phyloP scores from a whole-genome alignment of 1,140 invertebrate genomes.

The Papilio helenus region DNA sequence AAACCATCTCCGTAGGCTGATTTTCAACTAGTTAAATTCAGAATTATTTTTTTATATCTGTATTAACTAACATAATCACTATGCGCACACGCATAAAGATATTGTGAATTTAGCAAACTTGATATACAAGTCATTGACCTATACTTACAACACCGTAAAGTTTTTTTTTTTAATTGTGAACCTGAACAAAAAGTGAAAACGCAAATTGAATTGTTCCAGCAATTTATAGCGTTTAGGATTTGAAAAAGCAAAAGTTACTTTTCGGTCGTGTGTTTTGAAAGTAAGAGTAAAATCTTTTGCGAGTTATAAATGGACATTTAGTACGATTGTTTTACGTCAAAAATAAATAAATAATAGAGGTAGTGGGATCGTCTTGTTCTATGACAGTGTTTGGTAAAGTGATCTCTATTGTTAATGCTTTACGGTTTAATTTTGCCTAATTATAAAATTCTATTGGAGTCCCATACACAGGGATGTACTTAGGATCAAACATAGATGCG shows the following conservation, averaged over 20 bases:
- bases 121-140: not conserved
- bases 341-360: not conserved
- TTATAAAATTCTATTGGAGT: too few species aligned
- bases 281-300: not conserved
- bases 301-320: not conserved
- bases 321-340: not conserved
- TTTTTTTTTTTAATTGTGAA: not conserved
- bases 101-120: not conserved
- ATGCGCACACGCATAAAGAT: not conserved
- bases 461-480: not conserved
- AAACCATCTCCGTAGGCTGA: too few species aligned
- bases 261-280: not conserved
- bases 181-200: not conserved
- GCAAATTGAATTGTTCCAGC: not conserved
- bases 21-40: too few species aligned
- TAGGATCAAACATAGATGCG: not conserved
- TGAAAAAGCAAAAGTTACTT: not conserved
- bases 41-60: too few species aligned
- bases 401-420: not conserved
- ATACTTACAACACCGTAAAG: not conserved
- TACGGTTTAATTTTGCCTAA: not conserved
- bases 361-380: not conserved
- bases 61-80: not conserved
- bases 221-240: not conserved
- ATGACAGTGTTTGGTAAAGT: not conserved